A percentile compares a stretch with the other conserved stretches of the same genome.
Conservation (phyloP, 2,888 invertebrate species). For the Dynastes hyllus region DNA sequence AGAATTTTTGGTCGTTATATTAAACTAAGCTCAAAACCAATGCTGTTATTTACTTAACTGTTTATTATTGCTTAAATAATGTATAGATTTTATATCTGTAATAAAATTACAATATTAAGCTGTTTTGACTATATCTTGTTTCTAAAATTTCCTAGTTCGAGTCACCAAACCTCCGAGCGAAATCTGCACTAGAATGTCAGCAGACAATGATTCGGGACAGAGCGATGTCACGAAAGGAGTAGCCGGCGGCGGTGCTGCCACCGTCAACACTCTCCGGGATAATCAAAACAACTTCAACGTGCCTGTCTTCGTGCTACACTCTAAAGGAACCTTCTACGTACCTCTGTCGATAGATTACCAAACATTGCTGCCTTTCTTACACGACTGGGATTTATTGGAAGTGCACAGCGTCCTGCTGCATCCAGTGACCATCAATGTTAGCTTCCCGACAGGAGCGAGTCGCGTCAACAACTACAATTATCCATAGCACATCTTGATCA, state of each 20-base stretch:
- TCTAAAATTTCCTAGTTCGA: conserved; percentile 60
- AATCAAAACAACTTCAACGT: conserved; percentile 74
- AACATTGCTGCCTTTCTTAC: conserved; percentile 81
- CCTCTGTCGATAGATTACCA: conserved; percentile 88
- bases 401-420: conserved; percentile 79
- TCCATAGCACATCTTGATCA: conserved; percentile 22
- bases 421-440: conserved; percentile 93
- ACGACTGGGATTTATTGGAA: conserved; percentile 76
- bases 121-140: conserved; percentile 24
- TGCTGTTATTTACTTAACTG: too few relatives aligned
- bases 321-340: conserved; percentile 91
- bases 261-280: conserved; percentile 52
- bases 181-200: conserved; percentile 64
- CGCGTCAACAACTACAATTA: conserved; percentile 36
- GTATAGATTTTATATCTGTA: background rate
- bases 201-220: conserved; percentile 62
- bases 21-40: too few relatives aligned
- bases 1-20: too few relatives aligned
- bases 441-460: conserved; percentile 72
- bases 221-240: conserved; percentile 47
- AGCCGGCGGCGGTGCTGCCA: conserved; percentile 29
- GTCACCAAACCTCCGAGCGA: conserved; percentile 68
- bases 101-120: conserved; percentile 1
- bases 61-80: too few relatives aligned
- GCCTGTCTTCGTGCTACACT: conserved; percentile 92